Evolutionary conservation across 2,888 invertebrate species (phyloP), one percentile per base, ranked within the genome.

Genomic region (Drosophila borborema): DNA sequence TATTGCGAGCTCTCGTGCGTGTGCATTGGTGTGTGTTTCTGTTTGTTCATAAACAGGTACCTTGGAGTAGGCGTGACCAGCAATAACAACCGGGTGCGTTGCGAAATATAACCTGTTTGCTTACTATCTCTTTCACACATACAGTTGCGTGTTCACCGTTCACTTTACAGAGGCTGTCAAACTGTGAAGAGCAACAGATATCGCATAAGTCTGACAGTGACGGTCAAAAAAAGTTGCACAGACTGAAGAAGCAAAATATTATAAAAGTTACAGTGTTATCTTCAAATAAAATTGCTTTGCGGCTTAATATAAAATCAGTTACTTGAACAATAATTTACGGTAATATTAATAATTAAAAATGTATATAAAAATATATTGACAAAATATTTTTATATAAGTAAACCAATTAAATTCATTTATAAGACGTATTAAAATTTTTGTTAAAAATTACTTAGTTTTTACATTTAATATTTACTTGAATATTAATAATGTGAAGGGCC

Each of bases 71-170:
- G 90, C 90, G 90, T 83, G 58, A 62, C 72, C 71, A 59, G 28
- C 53, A 48, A 64, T 43, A 48, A 64, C 65, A 54, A 48, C 36
- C 49, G 56, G 48, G 56, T 54, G 66, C 43, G 55, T 80, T 71
- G 72, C 59, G 28, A 41, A 69, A 66, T 16, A 72, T 83, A 90
- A 91, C 91, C 91, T 85, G 91, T 90, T 91, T 82, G 62, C 18
- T 9, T 49, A 53, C 70, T 66, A 36, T 89, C 79, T 73, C 87
- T 60, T 31, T 90, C 61, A 23, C 61, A 45, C 67, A 16, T 54
- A 23, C 56, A 40, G 64, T 18, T 38, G 20, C 41, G 58, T 64
- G 64, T 63, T 68, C 28, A 43, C 20, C 31, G 36, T 3, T 40
- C 43, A 53, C 40, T 51, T 53, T 41, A 10, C 74, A 79, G 69